These are phyloP conservation scores for Gorsachius goisagi DNA, from an alignment of 2,113 vertebrate species.

Conservation along the genomic window DNA sequence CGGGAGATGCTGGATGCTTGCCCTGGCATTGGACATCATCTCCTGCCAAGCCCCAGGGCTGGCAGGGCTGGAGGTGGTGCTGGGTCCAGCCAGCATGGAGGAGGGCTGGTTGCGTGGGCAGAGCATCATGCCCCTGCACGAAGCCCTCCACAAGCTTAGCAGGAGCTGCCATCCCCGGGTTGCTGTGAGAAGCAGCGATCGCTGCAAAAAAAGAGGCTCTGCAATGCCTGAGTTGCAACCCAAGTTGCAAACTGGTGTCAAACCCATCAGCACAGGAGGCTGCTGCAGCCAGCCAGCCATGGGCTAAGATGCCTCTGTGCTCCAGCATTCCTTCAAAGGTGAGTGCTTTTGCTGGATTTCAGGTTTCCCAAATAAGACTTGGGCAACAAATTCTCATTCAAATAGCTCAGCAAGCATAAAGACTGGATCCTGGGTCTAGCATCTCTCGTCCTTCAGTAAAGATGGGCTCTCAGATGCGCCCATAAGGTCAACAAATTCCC, in stretches of 20 bases:
- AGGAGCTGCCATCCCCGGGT: fast-evolving
- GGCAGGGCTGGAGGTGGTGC: neutral
- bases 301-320: neutral
- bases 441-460: neutral
- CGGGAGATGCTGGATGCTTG: neutral
- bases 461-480: neutral
- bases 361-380: neutral
- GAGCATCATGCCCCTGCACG: fast-evolving
- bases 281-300: neutral
- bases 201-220: neutral
- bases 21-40: neutral
- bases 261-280: neutral
- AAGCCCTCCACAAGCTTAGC: neutral
- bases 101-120: neutral
- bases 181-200: neutral
- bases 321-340: neutral
- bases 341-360: neutral
- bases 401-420: neutral
- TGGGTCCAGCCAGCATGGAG: neutral
- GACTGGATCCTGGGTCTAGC: neutral
- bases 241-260: too few species aligned
- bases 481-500: neutral
- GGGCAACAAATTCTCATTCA: neutral
- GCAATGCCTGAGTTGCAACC: too few species aligned
- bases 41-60: neutral